Conservation (phyloP, 2,888 invertebrate genomes). For the Colletes collaris region DNA sequence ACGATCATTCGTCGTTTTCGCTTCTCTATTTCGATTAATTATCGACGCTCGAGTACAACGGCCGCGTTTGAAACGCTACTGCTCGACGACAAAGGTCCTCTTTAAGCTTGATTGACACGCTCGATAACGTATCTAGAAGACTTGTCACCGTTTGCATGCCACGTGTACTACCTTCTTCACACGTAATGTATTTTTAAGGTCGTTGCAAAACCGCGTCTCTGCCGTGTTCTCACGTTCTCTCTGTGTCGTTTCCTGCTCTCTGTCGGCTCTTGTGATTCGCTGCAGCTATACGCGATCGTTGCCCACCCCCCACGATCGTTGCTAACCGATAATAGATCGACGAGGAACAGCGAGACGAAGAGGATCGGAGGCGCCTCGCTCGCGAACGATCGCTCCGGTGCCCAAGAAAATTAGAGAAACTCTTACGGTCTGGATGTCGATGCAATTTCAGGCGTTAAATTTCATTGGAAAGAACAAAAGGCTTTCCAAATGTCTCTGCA, state of each 20-base stretch:
- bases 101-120: conserved; percentile 52
- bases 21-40: too few relatives aligned
- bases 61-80: conserved; percentile 10
- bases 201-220: conserved; percentile 45
- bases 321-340: conserved; percentile 18
- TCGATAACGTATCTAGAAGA: conserved; percentile 46
- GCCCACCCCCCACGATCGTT: conserved; percentile 15
- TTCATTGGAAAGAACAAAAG: too few relatives aligned
- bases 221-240: conserved; percentile 46
- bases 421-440: too few relatives aligned
- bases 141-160: conserved; percentile 63
- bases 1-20: too few relatives aligned
- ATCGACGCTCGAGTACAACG: neutral
- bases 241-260: conserved; percentile 55
- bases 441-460: too few relatives aligned
- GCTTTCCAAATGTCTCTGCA: too few relatives aligned
- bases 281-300: conserved; percentile 37
- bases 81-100: conserved; percentile 19
- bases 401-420: too few relatives aligned
- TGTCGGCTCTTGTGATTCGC: conserved; percentile 47
- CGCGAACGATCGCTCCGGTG: neutral
- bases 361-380: neutral
- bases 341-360: conserved; percentile 10
- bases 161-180: conserved; percentile 65
- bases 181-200: conserved; percentile 46